Evolutionary conservation across 2,888 invertebrate species (phyloP).

Genomic region (Mactromeris polynyma): DNA sequence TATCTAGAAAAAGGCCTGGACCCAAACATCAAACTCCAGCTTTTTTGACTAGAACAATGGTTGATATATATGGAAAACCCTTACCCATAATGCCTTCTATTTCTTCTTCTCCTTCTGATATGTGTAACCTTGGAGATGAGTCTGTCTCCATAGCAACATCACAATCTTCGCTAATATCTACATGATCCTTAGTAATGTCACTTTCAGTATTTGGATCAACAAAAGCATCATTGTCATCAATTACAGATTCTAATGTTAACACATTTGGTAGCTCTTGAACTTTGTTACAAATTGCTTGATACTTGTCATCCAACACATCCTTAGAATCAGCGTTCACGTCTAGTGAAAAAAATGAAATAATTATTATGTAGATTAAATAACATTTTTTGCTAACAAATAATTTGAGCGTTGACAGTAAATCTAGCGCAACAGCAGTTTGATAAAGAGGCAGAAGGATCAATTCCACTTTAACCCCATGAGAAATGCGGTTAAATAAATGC

Average conservation of each 20-base stretch:
- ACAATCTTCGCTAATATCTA: slow-evolving; percentile 50
- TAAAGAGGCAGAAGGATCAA: too few species aligned
- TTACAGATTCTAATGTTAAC: slow-evolving; percentile 42
- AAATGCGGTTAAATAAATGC: too few species aligned
- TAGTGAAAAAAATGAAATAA: neutral
- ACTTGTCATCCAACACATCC: slow-evolving; percentile 50
- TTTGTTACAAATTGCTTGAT: slow-evolving; percentile 67
- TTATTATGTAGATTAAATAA: too few species aligned
- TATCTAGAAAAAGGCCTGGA: too few species aligned
- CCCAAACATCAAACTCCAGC: neutral
- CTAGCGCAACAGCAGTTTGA: too few species aligned
- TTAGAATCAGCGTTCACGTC: slow-evolving; percentile 10
- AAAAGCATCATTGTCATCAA: slow-evolving; percentile 36
- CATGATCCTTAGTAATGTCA: slow-evolving; percentile 27
- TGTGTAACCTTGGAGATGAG: slow-evolving; percentile 43
- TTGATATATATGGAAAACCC: neutral
- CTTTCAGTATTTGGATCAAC: slow-evolving; percentile 41
- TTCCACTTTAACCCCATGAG: too few species aligned
- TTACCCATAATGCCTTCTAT: slow-evolving; percentile 58
- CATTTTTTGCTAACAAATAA: too few species aligned
- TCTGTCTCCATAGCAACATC: slow-evolving; percentile 56
- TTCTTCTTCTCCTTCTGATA: slow-evolving; percentile 60
- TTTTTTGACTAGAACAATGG: neutral
- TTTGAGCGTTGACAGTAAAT: too few species aligned
- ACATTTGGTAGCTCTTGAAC: slow-evolving; percentile 65